A percentile compares a stretch with the other conserved stretches of the same genome.
Conservation (phyloP, 2,888 invertebrate species). For the Microchrysa polita region DNA sequence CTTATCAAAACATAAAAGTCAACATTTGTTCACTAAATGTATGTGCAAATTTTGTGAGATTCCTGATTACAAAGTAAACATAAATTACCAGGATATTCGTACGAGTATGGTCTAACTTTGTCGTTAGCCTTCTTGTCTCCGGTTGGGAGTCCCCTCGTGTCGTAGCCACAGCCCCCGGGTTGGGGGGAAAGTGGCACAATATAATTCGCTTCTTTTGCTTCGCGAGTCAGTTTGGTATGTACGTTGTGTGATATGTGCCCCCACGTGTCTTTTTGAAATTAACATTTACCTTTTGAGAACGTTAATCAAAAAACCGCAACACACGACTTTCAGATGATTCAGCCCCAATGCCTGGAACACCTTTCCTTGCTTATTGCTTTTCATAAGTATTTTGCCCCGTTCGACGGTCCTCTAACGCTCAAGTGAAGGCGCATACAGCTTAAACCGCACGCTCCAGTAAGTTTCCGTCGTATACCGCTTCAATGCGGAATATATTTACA, state of each 20-base stretch:
- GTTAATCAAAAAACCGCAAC: conserved; percentile 37
- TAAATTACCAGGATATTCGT: not conserved
- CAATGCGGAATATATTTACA: not conserved
- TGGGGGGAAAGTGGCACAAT: no score
- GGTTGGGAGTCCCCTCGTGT: not conserved
- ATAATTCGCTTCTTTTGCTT: no score
- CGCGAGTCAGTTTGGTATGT: not conserved
- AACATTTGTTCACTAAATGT: not conserved
- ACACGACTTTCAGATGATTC: not conserved
- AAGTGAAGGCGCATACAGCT: not conserved
- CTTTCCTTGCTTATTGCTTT: conserved; percentile 29
- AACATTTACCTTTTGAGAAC: conserved; percentile 28
- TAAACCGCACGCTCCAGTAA: not conserved
- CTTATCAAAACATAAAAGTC: conserved; percentile 11
- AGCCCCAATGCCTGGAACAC: not conserved
- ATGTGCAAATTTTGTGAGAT: not conserved
- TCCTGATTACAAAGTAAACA: not conserved
- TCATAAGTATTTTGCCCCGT: not conserved
- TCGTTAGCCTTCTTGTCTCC: not conserved
- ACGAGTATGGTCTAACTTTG: not conserved
- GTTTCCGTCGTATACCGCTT: not conserved
- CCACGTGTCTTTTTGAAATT: conserved; percentile 21
- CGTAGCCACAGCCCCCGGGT: not conserved
- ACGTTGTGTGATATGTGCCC: not conserved
- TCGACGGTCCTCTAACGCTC: not conserved